Base-by-base conservation (phyloP, 2,797 vertebrate species). In the Moxostoma hubbsi region DNA sequence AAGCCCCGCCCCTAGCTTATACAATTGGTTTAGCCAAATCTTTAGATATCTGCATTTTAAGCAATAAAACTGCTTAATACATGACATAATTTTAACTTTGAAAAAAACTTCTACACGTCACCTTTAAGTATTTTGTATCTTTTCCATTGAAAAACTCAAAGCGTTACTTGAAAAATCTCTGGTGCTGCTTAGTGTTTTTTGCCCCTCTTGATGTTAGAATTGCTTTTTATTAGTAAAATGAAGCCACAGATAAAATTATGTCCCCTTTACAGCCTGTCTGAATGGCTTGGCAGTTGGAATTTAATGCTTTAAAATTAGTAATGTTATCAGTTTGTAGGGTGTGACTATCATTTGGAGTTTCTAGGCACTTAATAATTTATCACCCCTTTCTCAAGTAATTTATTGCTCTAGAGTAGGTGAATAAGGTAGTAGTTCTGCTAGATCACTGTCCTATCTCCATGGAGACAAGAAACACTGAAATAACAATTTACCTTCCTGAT, bases 401-500 rank as follows among this genome's bases (percentile, higher is more conserved):
- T 74, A 74, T 74, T 3, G n/a, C 43, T 63, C 7, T 47, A 46
- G 43, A 16, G 7, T 61, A 24, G 61, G 18, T 7, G 24, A 64
- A 12, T 6, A 43, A 1, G n/a, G n/a, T 36, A 36, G 36, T 36
- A 36, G 36, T 36, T 36, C 36, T 4, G 4, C 51, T 68, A 43
- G 36, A 58, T 57, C 7, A 11, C 36, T 36, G 1, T 43, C 51
- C 10, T 3, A 75, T 75, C 73, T 8, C 55, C 57, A 46, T 77
- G 7, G 47, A 61, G 10, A 69, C 47, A 8, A 18, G 61, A 43
- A 69, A 43, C 18, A 11, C 8, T 36, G 11, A 54, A n/a, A 3
- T 75, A 75, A 64, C n/a, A 46, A 36, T 12, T 49, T 9, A 45
- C 50, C 10, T 72, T 53, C 5, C 70, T 59, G 24, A 53, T 64